Evolutionary conservation across 2,797 vertebrate species (phyloP), one percentile per base, ranked within the genome.

Genomic region (Brachymystax lenok): DNA sequence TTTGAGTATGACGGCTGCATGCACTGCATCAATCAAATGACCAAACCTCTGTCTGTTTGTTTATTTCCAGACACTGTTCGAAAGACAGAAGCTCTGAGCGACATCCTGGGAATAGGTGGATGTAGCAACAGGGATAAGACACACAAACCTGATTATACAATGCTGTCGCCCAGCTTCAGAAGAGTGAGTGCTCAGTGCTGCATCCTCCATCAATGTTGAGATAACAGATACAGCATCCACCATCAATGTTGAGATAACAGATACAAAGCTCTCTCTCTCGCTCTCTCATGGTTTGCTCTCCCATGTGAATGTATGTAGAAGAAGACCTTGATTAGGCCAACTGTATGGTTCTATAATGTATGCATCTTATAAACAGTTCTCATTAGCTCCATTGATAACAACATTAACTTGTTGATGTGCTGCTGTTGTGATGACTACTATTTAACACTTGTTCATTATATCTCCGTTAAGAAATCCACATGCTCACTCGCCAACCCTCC

Each of bases 81-180:
- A 1, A 92, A 95, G 87, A 97, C 93, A 0, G 95, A 97, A 79
- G 89, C 89, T 84, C 86, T 98, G 75, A 94, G 93, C 21, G 93
- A 95, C 0, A 83, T 95, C 71, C 88, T 96, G 71, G 95, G 93
- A 85, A 93, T 94, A 24, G 66, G 71, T 8, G 74, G 73, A 8
- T 51, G 40, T 14, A 73, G 64, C 54, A 64, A 69, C 76, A 84
- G 71, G 77, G 81, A 82, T 56, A 78, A 27, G 13, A 61, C 78
- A 3, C 64, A 63, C 69, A 76, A 71, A 78, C 68, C 76, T 86
- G 78, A 87, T 74, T 78, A 75, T 72, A 75, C 80, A 2, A 33
- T 63, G 74, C 76, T 81, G 61, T 76, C 78, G 0, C 80, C 84
- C 0, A 7, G 13, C 50, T 73, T 77, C 21, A 64, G 87, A 80